Base-by-base conservation (phyloP, 2,797 vertebrate genomes). In the Cyprinodon diabolis region DNA sequence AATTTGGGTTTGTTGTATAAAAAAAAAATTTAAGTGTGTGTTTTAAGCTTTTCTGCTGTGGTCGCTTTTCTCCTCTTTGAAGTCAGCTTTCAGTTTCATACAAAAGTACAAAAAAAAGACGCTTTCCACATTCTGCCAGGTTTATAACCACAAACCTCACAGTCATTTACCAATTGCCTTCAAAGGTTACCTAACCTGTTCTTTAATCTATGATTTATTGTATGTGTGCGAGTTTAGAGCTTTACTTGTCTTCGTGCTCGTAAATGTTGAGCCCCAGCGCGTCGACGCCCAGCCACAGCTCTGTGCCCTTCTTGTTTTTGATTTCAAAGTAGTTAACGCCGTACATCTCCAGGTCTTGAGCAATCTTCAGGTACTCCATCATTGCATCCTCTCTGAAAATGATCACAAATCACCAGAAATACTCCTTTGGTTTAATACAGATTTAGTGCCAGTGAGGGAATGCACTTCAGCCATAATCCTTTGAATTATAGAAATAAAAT, bases 251-350 rank as follows among this genome's bases (percentile, higher is more conserved):
- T 84, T 96, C 96, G 0, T 98, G 97, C 68, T 99, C 97, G 72
- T 99, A 99, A 93, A 99, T 98, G 95, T 98, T 99, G 80, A 99
- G 96, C 23, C 98, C 98, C 84, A 99, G 93, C 43, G 98, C 96
- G 83, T 99, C 98, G 68, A 99, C 97, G 48, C 98, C 98, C 43
- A 99, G 94, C 97, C 97, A 98, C 78, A 99, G 93, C 69, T 99
- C 97, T 8, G 98, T 99, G 79, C 97, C 97, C 85, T 98, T 99
- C 92, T 99, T 99, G 93, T 99, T 99, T 90, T 98, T 99, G 84
- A 99, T 99, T 94, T 99, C 97, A 92, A 98, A 99, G 94, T 99
- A 99, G 93, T 99, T 99, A 74, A 99, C 97, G 4, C 98, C 97
- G 71, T 99, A 99, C 97, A 99, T 99, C 95, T 99, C 97, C 91